A percentile compares a stretch with the other conserved stretches of the same genome.
These are phyloP conservation scores for Leptocoma aspasia DNA, from an alignment of 2,113 vertebrate genomes.

Conservation along the genomic window DNA sequence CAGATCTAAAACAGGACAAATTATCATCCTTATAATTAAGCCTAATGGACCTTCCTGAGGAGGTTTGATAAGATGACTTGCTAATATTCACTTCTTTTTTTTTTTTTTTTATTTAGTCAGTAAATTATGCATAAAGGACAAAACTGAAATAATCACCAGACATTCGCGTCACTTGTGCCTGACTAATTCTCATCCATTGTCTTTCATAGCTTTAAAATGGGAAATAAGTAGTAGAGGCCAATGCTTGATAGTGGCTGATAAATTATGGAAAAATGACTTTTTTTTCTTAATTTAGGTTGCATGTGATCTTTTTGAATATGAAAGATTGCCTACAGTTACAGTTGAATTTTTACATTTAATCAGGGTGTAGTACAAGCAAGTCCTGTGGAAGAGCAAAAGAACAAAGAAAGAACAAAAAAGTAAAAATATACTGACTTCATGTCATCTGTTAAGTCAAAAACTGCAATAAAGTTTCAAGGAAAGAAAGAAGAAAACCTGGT, in stretches of 20 bases:
- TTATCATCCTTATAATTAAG: background rate
- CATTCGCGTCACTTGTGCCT: background rate
- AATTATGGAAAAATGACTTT: background rate
- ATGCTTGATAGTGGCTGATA: background rate
- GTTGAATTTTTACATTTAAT: background rate
- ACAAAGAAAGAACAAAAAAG: background rate
- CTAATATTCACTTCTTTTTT: background rate
- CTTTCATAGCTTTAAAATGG: background rate
- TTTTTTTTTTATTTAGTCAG: conserved; percentile 9
- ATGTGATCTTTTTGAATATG: background rate
- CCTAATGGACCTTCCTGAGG: background rate
- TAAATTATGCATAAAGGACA: conserved; percentile 57
- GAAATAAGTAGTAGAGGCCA: background rate
- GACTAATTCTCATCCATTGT: background rate
- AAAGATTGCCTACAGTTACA: background rate
- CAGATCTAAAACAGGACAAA: background rate
- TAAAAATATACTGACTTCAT: background rate
- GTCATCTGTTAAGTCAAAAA: background rate
- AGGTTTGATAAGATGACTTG: background rate
- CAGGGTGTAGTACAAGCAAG: background rate
- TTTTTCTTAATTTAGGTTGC: background rate
- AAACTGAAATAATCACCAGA: conserved; percentile 13
- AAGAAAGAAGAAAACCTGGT: background rate
- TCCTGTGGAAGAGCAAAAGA: background rate
- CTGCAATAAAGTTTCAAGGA: background rate